Evolutionary conservation across 2,888 invertebrate species (phyloP).

Genomic region (Fabriciana adippe): DNA sequence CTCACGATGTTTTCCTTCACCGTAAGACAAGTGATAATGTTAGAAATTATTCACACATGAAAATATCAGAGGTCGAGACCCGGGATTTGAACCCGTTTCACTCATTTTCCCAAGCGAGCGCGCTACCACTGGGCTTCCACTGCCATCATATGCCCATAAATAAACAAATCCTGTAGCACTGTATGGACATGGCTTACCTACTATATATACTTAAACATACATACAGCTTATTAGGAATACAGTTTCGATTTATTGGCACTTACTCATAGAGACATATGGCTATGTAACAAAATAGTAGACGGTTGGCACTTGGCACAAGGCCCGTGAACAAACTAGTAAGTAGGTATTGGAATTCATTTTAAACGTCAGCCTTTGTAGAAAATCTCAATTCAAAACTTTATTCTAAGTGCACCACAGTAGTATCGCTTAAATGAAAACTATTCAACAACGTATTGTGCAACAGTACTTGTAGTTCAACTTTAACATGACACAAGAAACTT

Average conservation of each 20-base stretch:
- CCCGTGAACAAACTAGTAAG: constrained; percentile 12
- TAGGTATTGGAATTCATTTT: constrained; percentile 12
- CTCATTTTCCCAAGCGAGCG: no score
- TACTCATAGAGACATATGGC: constrained; percentile 9
- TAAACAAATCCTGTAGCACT: background rate
- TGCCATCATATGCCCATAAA: background rate
- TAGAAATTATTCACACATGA: no score
- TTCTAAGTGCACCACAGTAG: background rate
- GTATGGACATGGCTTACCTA: background rate
- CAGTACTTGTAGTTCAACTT: constrained; percentile 1
- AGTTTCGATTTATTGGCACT: constrained; percentile 10
- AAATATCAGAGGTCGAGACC: no score
- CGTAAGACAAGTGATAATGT: no score
- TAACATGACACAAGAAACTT: constrained; percentile 8
- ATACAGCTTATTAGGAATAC: background rate
- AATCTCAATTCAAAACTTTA: constrained; percentile 17
- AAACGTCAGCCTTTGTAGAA: constrained; percentile 10
- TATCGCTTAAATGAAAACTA: constrained; percentile 22
- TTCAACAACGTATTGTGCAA: constrained; percentile 15
- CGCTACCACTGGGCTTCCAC: no score
- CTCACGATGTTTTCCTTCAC: no score
- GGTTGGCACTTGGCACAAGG: constrained; percentile 10
- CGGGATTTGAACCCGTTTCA: no score
- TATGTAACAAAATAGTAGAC: constrained; percentile 8
- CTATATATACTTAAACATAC: background rate